Base-by-base conservation (phyloP, 2,113 vertebrate species). In the Oostethus manadensis region DNA sequence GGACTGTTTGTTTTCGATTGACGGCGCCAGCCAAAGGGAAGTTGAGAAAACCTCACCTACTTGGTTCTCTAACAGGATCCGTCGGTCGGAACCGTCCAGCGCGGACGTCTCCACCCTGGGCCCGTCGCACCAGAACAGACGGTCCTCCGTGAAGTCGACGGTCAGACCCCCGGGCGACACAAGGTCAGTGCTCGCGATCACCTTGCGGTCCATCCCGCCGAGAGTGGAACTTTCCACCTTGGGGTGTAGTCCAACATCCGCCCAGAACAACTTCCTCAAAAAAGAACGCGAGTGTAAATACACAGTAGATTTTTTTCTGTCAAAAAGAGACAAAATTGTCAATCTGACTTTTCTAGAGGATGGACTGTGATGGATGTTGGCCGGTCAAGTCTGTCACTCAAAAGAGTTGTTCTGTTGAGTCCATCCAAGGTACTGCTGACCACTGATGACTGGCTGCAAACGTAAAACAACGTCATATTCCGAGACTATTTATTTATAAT, bases 201-300 rank as follows among this genome's bases (percentile, higher is more conserved):
- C 64, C 1, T 1, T 58, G 1, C 92, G 92, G 23, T 76, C 70
- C 0, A 54, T 70, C 48, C 95, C 96, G 17, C 92, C 88, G 58
- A 99, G 70, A 22, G 91, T 92, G 56, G 91, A 86, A 10, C 91
- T 90, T 84, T 89, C 93, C 66, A 98, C 93, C 18, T 57, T 71
- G 8, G 95, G 92, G 13, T 54, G 81, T 56, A 59, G 42, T 15
- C 94, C 95, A 45, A 87, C 72, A 60, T 95, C 92, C 1, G 94
- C 95, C 94, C 96, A 98, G 88, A 96, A 97, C 66, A 98, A 80
- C 85, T 84, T 93, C 92, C 96, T 99, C 88, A 79, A 81, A 86
- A 33, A 51, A n/a, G 47, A 38, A 45, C 46, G 5, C 29, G 20
- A 1, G 26, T n/a, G 20, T 69, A n/a, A 58, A 40, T 38, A 35